Evolutionary conservation across 2,113 vertebrate genomes (phyloP).

Genomic region (Mirza zaza): DNA sequence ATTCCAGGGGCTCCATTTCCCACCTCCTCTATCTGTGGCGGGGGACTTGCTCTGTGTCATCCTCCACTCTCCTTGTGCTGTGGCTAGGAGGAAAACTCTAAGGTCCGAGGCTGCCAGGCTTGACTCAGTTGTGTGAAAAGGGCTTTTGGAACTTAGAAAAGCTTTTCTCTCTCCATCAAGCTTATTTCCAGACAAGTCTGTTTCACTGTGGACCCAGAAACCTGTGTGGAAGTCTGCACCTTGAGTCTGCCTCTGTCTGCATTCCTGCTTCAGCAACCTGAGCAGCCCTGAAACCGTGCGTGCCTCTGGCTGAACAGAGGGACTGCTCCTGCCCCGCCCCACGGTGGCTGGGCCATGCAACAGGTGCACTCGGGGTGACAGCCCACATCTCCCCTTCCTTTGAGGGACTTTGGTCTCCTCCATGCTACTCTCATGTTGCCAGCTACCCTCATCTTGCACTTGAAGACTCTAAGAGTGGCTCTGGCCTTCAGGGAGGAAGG

Average conservation of each 20-base stretch:
- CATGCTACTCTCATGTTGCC: background rate
- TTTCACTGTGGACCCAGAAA: slow-evolving; percentile 79
- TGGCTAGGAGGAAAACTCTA: background rate
- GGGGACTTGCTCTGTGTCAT: too few relatives aligned
- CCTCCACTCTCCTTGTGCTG: background rate
- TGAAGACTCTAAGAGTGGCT: background rate
- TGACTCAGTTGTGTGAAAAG: background rate
- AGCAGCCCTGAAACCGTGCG: background rate
- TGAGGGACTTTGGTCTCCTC: background rate
- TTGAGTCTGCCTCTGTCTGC: background rate
- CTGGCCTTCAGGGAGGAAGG: background rate
- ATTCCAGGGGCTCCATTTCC: background rate
- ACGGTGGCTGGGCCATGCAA: too few relatives aligned
- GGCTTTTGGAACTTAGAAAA: background rate
- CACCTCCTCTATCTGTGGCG: background rate
- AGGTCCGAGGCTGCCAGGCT: background rate
- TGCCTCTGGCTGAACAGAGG: background rate
- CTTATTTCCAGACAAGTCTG: slow-evolving; percentile 46
- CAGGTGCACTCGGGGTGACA: background rate
- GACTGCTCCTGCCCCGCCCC: fast-evolving
- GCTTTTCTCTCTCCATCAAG: slow-evolving; percentile 86
- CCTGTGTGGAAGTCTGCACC: background rate
- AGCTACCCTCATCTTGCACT: background rate
- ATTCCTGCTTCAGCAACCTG: background rate
- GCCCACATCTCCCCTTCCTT: background rate